Percentiles rank a stretch among this genome's conserved stretches.
Conservation (phyloP, 2,113 vertebrate species). For the Tricholaema leucomelas region DNA sequence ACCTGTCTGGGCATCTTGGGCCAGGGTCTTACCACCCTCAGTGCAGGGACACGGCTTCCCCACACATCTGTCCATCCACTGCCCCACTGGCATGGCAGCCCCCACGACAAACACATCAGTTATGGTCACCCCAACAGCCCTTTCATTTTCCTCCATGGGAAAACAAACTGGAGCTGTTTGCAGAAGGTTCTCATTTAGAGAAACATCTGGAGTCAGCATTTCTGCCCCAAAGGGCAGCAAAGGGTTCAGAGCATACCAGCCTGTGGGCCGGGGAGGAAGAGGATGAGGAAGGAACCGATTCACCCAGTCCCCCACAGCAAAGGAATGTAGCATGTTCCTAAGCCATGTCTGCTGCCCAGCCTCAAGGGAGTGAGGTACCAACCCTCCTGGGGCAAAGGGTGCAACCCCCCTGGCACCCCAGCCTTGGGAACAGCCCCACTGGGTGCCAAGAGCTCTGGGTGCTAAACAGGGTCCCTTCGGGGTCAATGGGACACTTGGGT, state of each 20-base stretch:
- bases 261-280: neutral
- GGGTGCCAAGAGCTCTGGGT: neutral
- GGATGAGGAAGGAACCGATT: neutral
- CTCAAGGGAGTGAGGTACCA: accelerated
- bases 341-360: neutral
- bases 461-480: neutral
- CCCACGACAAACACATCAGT: neutral
- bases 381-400: accelerated
- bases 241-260: conserved; percentile 11
- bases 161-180: neutral
- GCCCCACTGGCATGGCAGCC: accelerated
- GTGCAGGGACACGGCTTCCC: neutral
- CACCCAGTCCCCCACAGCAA: accelerated
- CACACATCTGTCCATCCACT: accelerated
- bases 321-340: neutral
- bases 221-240: neutral
- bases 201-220: conserved; percentile 50
- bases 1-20: neutral
- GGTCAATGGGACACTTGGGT: neutral
- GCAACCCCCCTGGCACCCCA: neutral
- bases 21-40: neutral
- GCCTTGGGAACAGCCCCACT: neutral
- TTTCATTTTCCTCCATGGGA: neutral
- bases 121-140: neutral
- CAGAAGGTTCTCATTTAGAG: conserved; percentile 50